phyloP scores from a whole-genome alignment of 2,113 vertebrate species.

The Prolemur simus region DNA sequence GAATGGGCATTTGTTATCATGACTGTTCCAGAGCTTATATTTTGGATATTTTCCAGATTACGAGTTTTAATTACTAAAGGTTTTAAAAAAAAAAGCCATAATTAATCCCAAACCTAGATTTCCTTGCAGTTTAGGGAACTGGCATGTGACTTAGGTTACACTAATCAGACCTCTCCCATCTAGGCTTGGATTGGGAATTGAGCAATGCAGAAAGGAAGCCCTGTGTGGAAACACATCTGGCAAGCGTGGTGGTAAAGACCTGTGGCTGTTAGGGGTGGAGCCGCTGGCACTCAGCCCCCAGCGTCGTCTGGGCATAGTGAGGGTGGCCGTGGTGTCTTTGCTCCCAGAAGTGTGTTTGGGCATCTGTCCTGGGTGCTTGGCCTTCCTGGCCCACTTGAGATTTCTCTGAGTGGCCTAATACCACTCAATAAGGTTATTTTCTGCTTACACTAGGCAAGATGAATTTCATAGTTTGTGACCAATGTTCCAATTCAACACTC shows the following conservation, averaged over 20 bases:
- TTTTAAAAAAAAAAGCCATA: neutral
- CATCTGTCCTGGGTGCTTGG: neutral
- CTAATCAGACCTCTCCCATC: neutral
- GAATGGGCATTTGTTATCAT: neutral
- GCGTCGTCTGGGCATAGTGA: rapidly evolving
- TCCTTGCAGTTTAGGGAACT: neutral
- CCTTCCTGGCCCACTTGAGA: neutral
- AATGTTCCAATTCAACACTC: neutral
- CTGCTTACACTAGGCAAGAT: neutral
- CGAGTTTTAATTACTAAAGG: neutral
- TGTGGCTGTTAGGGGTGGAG: neutral
- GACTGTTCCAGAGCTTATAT: neutral
- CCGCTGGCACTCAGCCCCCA: neutral
- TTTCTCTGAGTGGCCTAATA: neutral
- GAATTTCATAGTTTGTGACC: neutral
- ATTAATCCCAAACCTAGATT: neutral
- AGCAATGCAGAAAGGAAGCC: neutral
- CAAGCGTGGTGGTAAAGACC: rapidly evolving
- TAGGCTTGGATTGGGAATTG: neutral
- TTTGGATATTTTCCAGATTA: neutral
- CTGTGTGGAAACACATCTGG: neutral
- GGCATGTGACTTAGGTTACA: neutral
- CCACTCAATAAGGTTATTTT: neutral
- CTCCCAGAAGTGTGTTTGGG: neutral
- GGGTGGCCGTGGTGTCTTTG: neutral